Percentiles rank a stretch among this genome's conserved stretches.
Evolutionary conservation across 1,140 invertebrate genomes (phyloP).

Genomic region (Lepidurus arcticus): DNA sequence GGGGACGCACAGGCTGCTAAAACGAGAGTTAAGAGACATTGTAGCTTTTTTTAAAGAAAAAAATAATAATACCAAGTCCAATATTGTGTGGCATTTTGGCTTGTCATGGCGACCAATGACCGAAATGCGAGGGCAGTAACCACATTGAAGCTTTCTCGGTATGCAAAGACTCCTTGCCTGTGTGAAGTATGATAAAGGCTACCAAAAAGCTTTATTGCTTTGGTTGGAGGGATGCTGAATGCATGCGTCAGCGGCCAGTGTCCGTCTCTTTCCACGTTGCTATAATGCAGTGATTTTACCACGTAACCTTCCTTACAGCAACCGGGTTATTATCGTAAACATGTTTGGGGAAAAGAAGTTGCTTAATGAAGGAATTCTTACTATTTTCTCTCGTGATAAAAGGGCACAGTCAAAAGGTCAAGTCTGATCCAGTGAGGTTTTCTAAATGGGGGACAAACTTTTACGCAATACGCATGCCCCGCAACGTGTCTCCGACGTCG

Average conservation of each 20-base stretch:
- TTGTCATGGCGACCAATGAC: slow-evolving; percentile 8
- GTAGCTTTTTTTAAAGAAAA: neutral
- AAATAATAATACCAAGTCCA: neutral
- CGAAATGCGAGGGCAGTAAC: slow-evolving; percentile 20
- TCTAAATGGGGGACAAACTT: too few species aligned
- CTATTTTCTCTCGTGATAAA: too few species aligned
- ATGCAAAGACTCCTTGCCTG: neutral
- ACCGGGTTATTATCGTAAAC: neutral
- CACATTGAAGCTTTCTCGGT: neutral
- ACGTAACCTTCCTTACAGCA: neutral
- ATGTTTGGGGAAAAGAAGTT: neutral
- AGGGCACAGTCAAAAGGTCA: too few species aligned
- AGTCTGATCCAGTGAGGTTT: too few species aligned
- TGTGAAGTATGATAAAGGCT: slow-evolving; percentile 8
- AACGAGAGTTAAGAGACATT: slow-evolving; percentile 2
- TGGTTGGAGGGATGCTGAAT: neutral
- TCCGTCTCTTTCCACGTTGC: neutral
- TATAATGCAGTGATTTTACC: neutral
- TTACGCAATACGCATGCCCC: neutral
- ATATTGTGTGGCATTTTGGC: neutral
- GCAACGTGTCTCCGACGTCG: slow-evolving; percentile 1
- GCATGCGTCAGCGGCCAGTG: neutral
- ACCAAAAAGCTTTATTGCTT: slow-evolving; percentile 1
- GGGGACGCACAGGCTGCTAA: neutral
- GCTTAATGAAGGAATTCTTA: too few species aligned